Base-by-base conservation (phyloP, 1,140 invertebrate genomes). In the Cepaea nemoralis region DNA sequence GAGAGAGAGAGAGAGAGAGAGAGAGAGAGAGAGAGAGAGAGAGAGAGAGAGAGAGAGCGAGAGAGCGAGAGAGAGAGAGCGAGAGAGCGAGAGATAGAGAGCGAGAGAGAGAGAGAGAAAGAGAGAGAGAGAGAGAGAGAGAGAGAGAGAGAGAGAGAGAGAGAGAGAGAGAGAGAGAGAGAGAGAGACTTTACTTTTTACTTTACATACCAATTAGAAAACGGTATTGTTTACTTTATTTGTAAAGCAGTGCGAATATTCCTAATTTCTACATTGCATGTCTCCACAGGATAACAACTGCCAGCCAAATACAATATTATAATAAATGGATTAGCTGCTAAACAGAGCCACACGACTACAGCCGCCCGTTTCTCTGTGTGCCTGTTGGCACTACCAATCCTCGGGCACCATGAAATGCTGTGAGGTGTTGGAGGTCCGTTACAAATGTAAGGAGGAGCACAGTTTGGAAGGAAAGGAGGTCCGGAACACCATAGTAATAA, bases 21-120 rank as follows among this genome's bases (percentile, higher is more conserved):
- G 0, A 45, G 12, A 3, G 24, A 45, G 24, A 40, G 24, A 42
- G 40, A 74, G n/a, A 74, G 40, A 0, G 39, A 74, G 24, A n/a
- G 27, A 74, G 71, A 42, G 35, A 74, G 71, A 74, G 5, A 74
- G 39, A 45, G 14, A 45, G 14, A 45, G 39, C 24, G 14, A 33
- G 14, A 42, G 71, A 74, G 37, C 16, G 71, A 74, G 71, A 74
- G 39, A 74, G 71, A 42, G 71, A 74, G 71, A 74, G 71, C 16
- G 71, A 74, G 71, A 74, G 71, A 42, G 71, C 0, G 71, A 74
- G 71, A 74, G 71, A 42, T 37, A 74, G 71, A 74, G 71, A 74
- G 39, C 27, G 39, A 45, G 39, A 45, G 39, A 45, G 39, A 74
- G 39, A 42, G 71, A 42, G 14, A 74, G 39, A 45, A 16, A 45